Evolutionary conservation across 2,888 invertebrate species (phyloP).

Genomic region (Cataglyphis rosenhaueri): DNA sequence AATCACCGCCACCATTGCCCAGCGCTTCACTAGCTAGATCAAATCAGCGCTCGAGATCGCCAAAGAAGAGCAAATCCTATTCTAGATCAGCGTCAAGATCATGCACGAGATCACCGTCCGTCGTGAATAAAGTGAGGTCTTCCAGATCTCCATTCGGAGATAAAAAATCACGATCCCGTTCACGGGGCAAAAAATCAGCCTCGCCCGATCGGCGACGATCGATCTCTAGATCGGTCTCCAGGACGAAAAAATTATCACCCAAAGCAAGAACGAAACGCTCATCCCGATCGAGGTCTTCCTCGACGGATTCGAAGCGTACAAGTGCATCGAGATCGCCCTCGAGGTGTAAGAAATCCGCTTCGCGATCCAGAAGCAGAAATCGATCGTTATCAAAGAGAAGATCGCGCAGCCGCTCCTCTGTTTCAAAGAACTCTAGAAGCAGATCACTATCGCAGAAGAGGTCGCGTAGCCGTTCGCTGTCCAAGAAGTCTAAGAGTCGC

Average conservation of each 20-base stretch:
- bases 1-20: conserved; percentile 74
- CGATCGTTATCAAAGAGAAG: conserved; percentile 80
- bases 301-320: conserved; percentile 77
- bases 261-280: conserved; percentile 69
- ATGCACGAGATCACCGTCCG: conserved; percentile 69
- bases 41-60: conserved; percentile 62
- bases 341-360: conserved; percentile 73
- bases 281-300: conserved; percentile 78
- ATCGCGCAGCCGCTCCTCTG: conserved; percentile 63
- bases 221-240: conserved; percentile 64
- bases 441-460: conserved; percentile 83
- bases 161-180: conserved; percentile 70
- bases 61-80: conserved; percentile 76
- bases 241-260: conserved; percentile 65
- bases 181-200: conserved; percentile 70
- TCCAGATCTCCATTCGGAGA: conserved; percentile 78
- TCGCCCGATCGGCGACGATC: conserved; percentile 70
- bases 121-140: conserved; percentile 76
- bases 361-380: conserved; percentile 80
- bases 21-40: conserved; percentile 43
- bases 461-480: conserved; percentile 73
- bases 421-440: conserved; percentile 83
- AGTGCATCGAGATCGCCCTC: conserved; percentile 70
- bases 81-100: conserved; percentile 78
- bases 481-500: conserved; percentile 77